Base-by-base conservation (phyloP, 2,797 vertebrate species). In the Melanotaenia boesemani region DNA sequence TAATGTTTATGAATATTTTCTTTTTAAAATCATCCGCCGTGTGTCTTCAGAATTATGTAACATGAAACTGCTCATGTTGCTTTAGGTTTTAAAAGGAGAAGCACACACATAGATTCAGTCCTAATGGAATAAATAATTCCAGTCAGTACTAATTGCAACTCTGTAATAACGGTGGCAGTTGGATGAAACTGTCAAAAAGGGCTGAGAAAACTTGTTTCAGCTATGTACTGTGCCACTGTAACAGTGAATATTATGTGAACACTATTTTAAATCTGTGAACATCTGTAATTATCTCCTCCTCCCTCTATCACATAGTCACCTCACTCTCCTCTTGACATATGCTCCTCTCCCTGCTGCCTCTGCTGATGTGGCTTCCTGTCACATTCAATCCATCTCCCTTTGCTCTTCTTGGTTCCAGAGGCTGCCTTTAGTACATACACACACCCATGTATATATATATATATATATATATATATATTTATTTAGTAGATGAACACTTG, bases 291-390 rank as follows among this genome's bases (percentile, higher is more conserved):
- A 10, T 70, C 44, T 3, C 24, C 8, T 55, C 68, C 30, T 26
- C 26, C 37, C 30, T 20, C 20, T 41, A 9, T 58, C 44, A 39
- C 41, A 52, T 22, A 28, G 26, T 5, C 26, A 37, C 20, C 46
- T 48, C 12, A 61, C 58, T 46, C 30, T 36, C 44, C 34, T 73
- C 67, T 58, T 74, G 70, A 73, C 84, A 84, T 86, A 76, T 81
- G 84, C 82, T 83, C 52, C 62, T 77, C 82, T 83, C 56, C 62
- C 79, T 77, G 59, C 76, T 66, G 68, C 69, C 74, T 86, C 63
- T 83, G 90, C 87, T 89, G 90, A 91, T 74, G 63, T 58, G 66
- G 86, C 69, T 63, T 60, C 73, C 79, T 90, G 83, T 92, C 89
- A 86, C 71, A 81, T 37, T 83, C 68, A 1, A 80, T 88, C 84